These are phyloP conservation scores for Lypha dubia DNA, from an alignment of 2,888 invertebrate genomes.

Conservation along the genomic window DNA sequence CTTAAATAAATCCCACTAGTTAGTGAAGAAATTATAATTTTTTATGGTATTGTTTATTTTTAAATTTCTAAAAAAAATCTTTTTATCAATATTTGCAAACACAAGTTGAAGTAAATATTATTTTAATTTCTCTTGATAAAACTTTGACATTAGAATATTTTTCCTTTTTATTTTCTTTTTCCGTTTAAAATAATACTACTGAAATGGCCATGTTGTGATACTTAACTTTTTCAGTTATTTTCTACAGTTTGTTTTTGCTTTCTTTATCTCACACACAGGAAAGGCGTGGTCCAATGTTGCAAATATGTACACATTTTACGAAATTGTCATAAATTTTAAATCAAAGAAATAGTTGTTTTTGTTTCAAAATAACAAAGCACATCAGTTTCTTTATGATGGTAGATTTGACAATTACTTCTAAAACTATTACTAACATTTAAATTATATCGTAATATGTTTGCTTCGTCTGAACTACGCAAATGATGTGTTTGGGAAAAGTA, in stretches of 20 bases:
- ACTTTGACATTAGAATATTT: neutral
- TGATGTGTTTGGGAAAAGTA: neutral
- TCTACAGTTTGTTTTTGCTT: neutral
- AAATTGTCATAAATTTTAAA: neutral
- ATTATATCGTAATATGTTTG: too few relatives aligned
- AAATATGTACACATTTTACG: neutral
- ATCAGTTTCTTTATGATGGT: too few relatives aligned
- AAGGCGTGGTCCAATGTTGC: neutral
- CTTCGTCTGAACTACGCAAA: neutral
- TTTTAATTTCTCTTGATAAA: neutral
- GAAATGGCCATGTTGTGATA: conserved; percentile 11
- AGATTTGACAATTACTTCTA: too few relatives aligned
- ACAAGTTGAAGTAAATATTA: neutral
- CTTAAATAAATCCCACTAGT: too few relatives aligned
- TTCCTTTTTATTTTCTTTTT: neutral
- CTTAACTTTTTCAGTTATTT: conserved; percentile 38
- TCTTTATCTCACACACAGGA: neutral
- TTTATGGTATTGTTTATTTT: neutral
- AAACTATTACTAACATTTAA: too few relatives aligned
- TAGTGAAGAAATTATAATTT: too few relatives aligned
- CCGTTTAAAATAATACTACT: neutral
- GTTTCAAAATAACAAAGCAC: too few relatives aligned
- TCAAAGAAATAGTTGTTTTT: too few relatives aligned
- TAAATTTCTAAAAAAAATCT: neutral
- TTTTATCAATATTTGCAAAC: neutral